Base-by-base conservation (phyloP, 2,888 invertebrate species). In the Monoplex corrugatus region DNA sequence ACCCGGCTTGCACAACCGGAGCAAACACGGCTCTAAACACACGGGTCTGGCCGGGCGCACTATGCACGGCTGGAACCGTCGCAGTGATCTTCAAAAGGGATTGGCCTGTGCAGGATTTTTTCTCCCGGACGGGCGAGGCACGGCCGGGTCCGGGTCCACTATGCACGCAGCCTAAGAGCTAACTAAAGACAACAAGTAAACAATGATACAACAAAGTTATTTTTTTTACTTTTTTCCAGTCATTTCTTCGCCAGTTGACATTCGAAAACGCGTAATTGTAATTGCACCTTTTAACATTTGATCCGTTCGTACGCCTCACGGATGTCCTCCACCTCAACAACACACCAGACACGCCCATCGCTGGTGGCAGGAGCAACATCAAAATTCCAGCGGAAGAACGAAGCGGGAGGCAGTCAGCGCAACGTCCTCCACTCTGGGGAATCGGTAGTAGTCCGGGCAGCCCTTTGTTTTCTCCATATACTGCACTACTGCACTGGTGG, bases 301-400 rank as follows among this genome's bases (percentile, higher is more conserved):
- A 43, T 23, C 2, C 19, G 2, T 38, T 43, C 80, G 28, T 80
- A 80, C 6, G 43, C 43, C 2, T 16, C 35, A 6, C 6, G 2
- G 28, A 80, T 80, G 35, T 43, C 28, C 5, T 43, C 38, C 6
- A 44, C 28, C 0, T 80, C 43, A 16, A 19, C 43, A 2, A 23
- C 80, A 16, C 43, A 19, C 83, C 83, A 83, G n/a, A 83, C 8
- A 10, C 83, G 5, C 23, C 50, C 80, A 28, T 88, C 6, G 32
- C 32, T 88, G 78, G 5, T 57, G 28, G 40, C 83, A 43, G 88
- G 83, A 28, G 1, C 19, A 19, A 68, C 28, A 32, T 83, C 68
- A 88, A 63, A n/a, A n/a, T n/a, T n/a, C 78, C 78, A 87, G 3
- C 40, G n/a, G 13, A 86, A 86, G 35, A n/a, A 72, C 72, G 72